phyloP scores from a whole-genome alignment of 2,888 invertebrate species.

The Dicroscelio sp. region DNA sequence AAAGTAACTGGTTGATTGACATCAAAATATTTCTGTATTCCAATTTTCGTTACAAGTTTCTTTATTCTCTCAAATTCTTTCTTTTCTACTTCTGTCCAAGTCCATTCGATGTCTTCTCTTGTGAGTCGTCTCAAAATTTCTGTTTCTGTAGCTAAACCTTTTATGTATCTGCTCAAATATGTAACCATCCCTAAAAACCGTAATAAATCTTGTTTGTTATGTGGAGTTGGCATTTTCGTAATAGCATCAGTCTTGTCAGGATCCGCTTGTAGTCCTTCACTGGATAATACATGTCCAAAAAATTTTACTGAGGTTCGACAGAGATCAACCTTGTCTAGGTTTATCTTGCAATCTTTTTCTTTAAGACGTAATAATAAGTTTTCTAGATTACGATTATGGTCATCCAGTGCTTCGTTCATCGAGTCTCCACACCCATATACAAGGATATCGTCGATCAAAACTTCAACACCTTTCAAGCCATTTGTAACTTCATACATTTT shows the following conservation, averaged over 20 bases:
- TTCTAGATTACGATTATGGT: conserved; percentile 34
- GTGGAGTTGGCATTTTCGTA: not conserved
- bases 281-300: conserved; percentile 40
- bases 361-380: not conserved
- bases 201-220: conserved; percentile 13
- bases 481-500: conserved; percentile 22
- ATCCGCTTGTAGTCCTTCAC: conserved; percentile 27
- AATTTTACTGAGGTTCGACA: conserved; percentile 36
- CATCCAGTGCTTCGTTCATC: conserved; percentile 7
- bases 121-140: conserved; percentile 4
- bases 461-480: conserved; percentile 24
- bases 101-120: conserved; percentile 11
- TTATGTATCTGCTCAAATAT: conserved; percentile 8
- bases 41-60: conserved; percentile 4
- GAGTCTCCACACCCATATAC: conserved; percentile 21
- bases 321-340: conserved; percentile 18
- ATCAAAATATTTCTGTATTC: conserved; percentile 28
- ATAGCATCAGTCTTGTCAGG: conserved; percentile 1
- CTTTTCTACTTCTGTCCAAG: conserved; percentile 15
- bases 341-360: conserved; percentile 28
- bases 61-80: conserved; percentile 13
- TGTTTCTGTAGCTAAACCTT: conserved; percentile 15
- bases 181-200: conserved; percentile 51
- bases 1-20: conserved; percentile 39
- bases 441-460: conserved; percentile 28